phyloP scores from a whole-genome alignment of 2,888 invertebrate species.

The Coecobrya sp. region DNA sequence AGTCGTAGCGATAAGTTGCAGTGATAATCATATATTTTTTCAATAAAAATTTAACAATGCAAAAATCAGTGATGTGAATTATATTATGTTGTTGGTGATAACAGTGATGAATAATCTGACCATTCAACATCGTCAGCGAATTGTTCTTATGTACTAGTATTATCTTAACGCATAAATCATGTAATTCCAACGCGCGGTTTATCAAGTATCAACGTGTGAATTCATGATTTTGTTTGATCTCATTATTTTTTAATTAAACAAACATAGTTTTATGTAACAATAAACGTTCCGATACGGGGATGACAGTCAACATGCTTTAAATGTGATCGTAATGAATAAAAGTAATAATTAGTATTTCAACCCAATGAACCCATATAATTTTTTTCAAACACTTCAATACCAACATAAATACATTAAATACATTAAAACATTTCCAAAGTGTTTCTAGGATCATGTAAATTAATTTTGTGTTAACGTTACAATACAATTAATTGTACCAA shows the following conservation, averaged over 20 bases:
- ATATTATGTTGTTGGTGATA: neutral
- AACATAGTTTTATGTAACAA: too few relatives aligned
- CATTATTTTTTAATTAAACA: neutral
- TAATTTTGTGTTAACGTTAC: too few relatives aligned
- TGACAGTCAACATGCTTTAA: too few relatives aligned
- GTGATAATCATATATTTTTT: neutral
- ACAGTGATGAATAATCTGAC: neutral
- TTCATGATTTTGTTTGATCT: neutral
- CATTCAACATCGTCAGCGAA: neutral
- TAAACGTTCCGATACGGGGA: too few relatives aligned
- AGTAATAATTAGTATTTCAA: too few relatives aligned
- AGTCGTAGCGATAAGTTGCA: constrained; percentile 8
- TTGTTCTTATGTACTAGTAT: neutral
- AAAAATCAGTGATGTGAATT: neutral
- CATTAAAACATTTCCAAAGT: too few relatives aligned
- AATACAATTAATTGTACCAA: too few relatives aligned
- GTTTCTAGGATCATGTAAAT: too few relatives aligned
- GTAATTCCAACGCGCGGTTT: neutral
- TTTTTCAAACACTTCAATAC: too few relatives aligned
- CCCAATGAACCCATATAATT: too few relatives aligned
- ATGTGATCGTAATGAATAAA: too few relatives aligned
- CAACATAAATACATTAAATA: too few relatives aligned
- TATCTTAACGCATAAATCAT: constrained; percentile 6
- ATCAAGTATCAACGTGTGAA: neutral
- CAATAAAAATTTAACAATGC: neutral